phyloP scores from a whole-genome alignment of 2,113 vertebrate genomes.

The Hypomesus transpacificus region DNA sequence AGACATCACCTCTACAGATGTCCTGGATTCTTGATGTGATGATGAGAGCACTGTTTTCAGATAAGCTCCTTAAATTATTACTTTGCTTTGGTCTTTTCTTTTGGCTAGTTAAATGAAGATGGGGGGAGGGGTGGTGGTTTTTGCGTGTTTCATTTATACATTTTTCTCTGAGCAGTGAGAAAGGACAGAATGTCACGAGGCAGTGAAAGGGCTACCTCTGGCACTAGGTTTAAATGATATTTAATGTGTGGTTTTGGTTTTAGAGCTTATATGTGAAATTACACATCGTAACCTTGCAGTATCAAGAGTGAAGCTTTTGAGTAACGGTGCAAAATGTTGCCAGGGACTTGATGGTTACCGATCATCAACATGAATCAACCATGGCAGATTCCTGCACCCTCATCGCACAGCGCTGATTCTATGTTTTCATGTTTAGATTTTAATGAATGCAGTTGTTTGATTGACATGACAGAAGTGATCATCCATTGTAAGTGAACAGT shows the following conservation, averaged over 20 bases:
- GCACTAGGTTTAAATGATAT: background rate
- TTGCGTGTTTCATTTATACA: no score
- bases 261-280: background rate
- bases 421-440: background rate
- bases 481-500: background rate
- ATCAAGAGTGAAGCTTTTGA: no score
- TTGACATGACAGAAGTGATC: conserved; percentile 2
- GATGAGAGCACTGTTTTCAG: conserved; percentile 2
- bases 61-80: background rate
- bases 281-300: no score
- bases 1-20: conserved; percentile 61
- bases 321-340: no score
- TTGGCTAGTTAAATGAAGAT: background rate
- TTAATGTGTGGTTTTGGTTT: background rate
- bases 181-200: no score
- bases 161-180: no score
- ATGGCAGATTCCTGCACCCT: background rate
- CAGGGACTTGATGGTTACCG: background rate
- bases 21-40: conserved; percentile 38
- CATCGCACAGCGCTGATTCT: background rate
- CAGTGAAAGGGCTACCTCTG: no score
- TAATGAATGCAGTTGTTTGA: conserved; percentile 17
- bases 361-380: background rate
- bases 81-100: background rate
- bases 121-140: no score